These are phyloP conservation scores for Saccostrea echinata DNA, from an alignment of 1,140 invertebrate genomes.

Conservation along the genomic window DNA sequence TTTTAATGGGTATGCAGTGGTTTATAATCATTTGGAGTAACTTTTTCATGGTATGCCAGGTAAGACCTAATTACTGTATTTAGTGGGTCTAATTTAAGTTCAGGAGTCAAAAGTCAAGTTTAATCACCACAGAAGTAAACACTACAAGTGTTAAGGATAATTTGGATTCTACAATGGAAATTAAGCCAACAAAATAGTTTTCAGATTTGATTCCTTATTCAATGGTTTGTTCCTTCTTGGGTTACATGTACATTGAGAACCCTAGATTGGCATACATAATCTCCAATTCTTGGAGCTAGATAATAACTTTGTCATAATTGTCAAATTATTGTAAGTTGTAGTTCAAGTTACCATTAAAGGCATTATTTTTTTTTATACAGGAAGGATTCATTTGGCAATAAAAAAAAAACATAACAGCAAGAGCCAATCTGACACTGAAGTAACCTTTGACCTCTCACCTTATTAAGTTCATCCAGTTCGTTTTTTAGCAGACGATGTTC, in stretches of 20 bases:
- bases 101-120: slow-evolving; percentile 14
- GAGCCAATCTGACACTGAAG: not conserved
- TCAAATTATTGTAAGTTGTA: too few species aligned
- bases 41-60: not conserved
- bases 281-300: not conserved
- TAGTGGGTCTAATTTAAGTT: not conserved
- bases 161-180: not conserved
- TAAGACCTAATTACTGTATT: not conserved
- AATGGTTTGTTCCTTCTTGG: not conserved
- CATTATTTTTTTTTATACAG: not conserved
- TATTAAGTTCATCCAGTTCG: slow-evolving; percentile 71
- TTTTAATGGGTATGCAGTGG: not conserved
- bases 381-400: not conserved
- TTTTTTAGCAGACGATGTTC: slow-evolving; percentile 68
- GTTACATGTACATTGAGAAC: not conserved
- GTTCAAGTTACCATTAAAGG: too few species aligned
- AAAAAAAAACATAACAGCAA: not conserved
- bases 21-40: not conserved
- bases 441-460: slow-evolving; percentile 55
- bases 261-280: not conserved
- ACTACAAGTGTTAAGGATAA: slow-evolving; percentile 4
- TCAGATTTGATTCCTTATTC: not conserved
- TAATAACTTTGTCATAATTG: too few species aligned
- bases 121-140: not conserved
- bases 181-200: not conserved